Conservation (phyloP, 1,140 invertebrate species). For the Saccostrea cuccullata region DNA sequence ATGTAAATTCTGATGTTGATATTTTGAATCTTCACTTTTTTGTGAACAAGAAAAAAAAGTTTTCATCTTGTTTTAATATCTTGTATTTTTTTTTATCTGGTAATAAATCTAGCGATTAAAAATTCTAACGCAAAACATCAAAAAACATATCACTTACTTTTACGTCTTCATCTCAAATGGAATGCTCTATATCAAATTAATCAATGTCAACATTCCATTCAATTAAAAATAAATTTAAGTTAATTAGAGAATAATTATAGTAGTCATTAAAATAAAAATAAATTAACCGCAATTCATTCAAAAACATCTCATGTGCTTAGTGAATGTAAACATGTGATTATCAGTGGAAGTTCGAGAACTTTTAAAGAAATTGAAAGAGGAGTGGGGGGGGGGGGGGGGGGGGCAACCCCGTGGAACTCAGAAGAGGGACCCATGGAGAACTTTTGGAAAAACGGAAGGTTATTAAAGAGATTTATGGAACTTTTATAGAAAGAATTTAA, state of each 20-base stretch:
- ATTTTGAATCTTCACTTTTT: too few species aligned
- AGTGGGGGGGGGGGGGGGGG: too few species aligned
- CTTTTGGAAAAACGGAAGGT: too few species aligned
- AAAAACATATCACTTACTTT: too few species aligned
- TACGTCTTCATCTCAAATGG: neutral
- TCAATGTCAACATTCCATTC: slow-evolving; percentile 1
- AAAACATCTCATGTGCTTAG: neutral
- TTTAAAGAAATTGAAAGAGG: too few species aligned
- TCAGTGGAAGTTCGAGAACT: too few species aligned
- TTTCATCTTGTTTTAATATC: neutral
- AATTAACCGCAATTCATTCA: neutral
- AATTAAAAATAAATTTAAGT: slow-evolving; percentile 26
- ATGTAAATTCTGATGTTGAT: too few species aligned
- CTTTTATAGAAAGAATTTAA: too few species aligned
- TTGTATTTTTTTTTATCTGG: neutral
- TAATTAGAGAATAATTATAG: neutral
- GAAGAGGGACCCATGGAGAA: too few species aligned
- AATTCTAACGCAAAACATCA: too few species aligned
- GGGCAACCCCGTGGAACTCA: too few species aligned
- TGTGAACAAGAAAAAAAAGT: neutral
- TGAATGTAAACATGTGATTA: neutral
- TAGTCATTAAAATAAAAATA: neutral
- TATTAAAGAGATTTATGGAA: too few species aligned
- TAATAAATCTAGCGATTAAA: neutral
- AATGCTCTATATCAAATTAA: neutral